These are phyloP conservation scores for Drosophila paracracens DNA, from an alignment of 2,888 invertebrate genomes.

Conservation along the genomic window DNA sequence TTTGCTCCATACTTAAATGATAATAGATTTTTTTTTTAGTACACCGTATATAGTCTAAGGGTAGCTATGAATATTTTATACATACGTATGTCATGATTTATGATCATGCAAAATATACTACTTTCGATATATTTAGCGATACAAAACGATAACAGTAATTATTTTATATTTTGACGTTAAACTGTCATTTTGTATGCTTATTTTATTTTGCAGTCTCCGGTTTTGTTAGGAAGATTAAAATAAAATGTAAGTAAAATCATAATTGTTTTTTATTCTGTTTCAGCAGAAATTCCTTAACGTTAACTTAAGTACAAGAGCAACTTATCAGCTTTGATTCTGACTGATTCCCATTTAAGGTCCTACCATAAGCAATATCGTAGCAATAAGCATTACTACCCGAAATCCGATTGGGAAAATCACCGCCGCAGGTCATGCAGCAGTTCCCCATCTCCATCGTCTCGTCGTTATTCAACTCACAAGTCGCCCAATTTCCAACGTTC, in stretches of 20 bases:
- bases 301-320: conserved; percentile 9
- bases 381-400: conserved; percentile 88
- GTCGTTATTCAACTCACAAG: conserved; percentile 16
- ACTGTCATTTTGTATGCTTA: conserved; percentile 23
- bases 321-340: not conserved
- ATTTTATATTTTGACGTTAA: not conserved
- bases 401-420: conserved; percentile 15
- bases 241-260: conserved; percentile 13
- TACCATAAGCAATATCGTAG: conserved; percentile 86
- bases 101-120: not conserved
- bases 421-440: conserved; percentile 8
- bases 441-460: not conserved
- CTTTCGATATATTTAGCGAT: not conserved
- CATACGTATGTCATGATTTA: not conserved
- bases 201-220: conserved; percentile 14
- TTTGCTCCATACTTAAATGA: not conserved
- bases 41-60: not conserved
- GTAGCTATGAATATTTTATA: not conserved
- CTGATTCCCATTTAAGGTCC: conserved; percentile 75
- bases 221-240: not conserved
- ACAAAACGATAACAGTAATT: not conserved
- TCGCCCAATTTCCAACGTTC: conserved; percentile 28
- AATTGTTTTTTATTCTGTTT: not conserved
- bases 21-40: not conserved
- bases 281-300: not conserved